Percentiles rank a stretch among this genome's conserved stretches.
Conservation (phyloP, 2,888 invertebrate species). For the Horisme vitalbata region DNA sequence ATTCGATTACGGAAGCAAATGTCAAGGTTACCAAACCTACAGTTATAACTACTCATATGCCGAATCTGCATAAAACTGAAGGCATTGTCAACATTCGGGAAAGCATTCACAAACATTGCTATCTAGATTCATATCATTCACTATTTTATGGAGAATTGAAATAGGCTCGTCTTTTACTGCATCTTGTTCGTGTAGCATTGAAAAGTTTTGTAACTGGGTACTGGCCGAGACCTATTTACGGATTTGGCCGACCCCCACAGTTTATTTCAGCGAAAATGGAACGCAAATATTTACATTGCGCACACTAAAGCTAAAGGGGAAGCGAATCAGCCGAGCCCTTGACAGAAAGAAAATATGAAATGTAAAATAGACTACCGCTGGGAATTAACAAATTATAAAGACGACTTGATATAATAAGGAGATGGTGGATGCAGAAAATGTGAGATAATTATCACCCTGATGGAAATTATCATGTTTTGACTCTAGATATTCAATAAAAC, state of each 20-base stretch:
- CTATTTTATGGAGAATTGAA: neutral
- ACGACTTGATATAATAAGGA: constrained; percentile 6
- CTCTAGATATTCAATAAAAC: constrained; percentile 15
- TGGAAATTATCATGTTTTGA: neutral
- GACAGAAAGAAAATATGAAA: neutral
- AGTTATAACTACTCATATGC: neutral
- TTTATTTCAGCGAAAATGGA: constrained; percentile 45
- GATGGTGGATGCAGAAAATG: constrained; percentile 1
- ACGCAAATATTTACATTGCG: constrained; percentile 48
- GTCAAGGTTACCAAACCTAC: constrained; percentile 29
- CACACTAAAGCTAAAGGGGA: constrained; percentile 29
- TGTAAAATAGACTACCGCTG: neutral
- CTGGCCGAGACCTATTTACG: constrained; percentile 58
- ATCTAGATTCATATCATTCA: neutral
- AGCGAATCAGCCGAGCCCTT: constrained; percentile 21
- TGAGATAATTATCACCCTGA: neutral
- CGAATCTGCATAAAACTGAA: too few relatives aligned
- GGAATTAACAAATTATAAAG: too few relatives aligned
- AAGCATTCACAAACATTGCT: neutral
- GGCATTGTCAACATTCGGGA: neutral
- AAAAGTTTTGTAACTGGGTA: constrained; percentile 35
- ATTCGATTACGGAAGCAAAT: constrained; percentile 27
- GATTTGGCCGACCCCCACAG: constrained; percentile 42
- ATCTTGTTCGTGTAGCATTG: constrained; percentile 33
- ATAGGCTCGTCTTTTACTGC: neutral